Base-by-base conservation (phyloP, 2,797 vertebrate species). In the Notolabrus celidotus region DNA sequence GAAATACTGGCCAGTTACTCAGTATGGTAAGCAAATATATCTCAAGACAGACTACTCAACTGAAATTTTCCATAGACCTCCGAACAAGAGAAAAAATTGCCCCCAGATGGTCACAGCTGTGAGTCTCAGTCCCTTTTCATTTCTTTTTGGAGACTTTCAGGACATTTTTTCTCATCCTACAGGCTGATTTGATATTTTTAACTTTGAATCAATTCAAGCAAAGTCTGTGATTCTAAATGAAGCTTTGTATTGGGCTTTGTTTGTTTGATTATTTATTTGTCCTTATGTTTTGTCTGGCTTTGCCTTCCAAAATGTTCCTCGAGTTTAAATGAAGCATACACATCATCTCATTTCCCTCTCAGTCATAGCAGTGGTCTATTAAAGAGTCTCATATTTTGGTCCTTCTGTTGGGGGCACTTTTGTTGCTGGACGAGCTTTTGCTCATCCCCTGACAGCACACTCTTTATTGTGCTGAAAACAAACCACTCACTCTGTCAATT, bases 381-480 rank as follows among this genome's bases (percentile, higher is more conserved):
- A 31, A 2, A 14, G 14, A 23, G 23, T 57, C 65, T 58, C 38
- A 20, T 43, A 50, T 50, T 25, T 22, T 15, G 34, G 20, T 42
- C 71, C 42, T 54, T 56, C n/a, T 49, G 11, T 50, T 49, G 20
- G 23, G n/a, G 50, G 20, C 23, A 50, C 65, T 51, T 46, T 47
- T 67, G 33, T 42, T n/a, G 34, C 17, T 51, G 15, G 27, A 23
- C 31, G 10, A 53, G 19, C 16, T 54, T 39, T 50, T 53, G 45
- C 38, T 70, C 43, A 38, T 76, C 62, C 36, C 8, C 20, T 7
- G 3, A 43, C 14, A n/a, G 19, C 46, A 53, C 20, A 45, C 33
- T 16, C 53, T 20, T 52, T 42, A 6, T 57, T 64, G 25, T 23
- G n/a, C n/a, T 62, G 16, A 23, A 51, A 61, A 68, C 27, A 60